Base-by-base conservation (phyloP, 2,888 invertebrate species). In the Lamellibrachia satsuma region DNA sequence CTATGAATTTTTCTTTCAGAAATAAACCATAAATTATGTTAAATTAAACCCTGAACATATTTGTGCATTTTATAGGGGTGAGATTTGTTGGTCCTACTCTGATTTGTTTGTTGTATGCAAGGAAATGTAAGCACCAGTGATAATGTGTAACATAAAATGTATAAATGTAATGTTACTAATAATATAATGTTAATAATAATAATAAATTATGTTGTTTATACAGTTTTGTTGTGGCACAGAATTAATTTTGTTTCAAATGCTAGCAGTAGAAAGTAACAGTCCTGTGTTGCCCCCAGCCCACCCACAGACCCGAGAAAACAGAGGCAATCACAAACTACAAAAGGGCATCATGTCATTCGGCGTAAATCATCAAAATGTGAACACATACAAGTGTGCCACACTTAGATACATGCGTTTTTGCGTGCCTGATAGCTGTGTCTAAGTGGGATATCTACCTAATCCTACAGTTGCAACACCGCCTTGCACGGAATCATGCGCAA, bases 271-370 rank as follows among this genome's bases (percentile, higher is more conserved):
- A 22, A 60, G 11, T 11, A 60, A 15, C 22, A 60, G 60, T 60
- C 8, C 1, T 60, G 4, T 6, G 75, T n/a, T 15, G 75, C 75
- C 15, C 75, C 3, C 22, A 2, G 75, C 15, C 75, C 75, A 75
- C 75, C 75, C 75, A 75, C 75, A 15, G 75, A 15, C 22, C 22
- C 22, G 22, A 75, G 75, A 75, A 75, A 75, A 75, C 75, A 75
- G 75, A 75, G 22, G 75, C 75, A 75, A 75, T 75, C 75, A 22
- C 75, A 15, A 22, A 75, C 75, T 75, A 75, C 75, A 75, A 75
- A 75, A 75, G 75, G 75, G 75, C 75, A 75, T 75, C 75, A n/a
- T 75, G 75, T 75, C 75, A 75, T 75, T 75, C 75, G 22, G 75
- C 75, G 75, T 75, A 75, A 75, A 75, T 75, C 75, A 75, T 75